phyloP scores from a whole-genome alignment of 2,113 vertebrate genomes.

The Herpailurus yagouaroundi region DNA sequence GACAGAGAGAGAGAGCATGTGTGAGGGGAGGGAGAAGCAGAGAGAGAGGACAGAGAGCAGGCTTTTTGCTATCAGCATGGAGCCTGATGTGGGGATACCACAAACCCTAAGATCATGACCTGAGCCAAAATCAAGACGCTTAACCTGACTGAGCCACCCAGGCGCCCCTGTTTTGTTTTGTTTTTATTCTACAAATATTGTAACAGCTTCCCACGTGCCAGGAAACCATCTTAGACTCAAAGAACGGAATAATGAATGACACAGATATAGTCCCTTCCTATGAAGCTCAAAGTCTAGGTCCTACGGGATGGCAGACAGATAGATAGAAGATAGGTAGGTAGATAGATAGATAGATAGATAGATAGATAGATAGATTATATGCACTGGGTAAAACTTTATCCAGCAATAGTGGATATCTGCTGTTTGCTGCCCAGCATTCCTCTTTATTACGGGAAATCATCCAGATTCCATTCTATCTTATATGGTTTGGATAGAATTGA shows the following conservation, averaged over 20 bases:
- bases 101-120: too few species aligned
- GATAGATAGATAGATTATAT: background rate
- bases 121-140: too few species aligned
- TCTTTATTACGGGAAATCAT: background rate
- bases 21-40: too few species aligned
- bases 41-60: too few species aligned
- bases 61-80: too few species aligned
- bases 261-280: background rate
- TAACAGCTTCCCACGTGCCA: background rate
- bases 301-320: background rate
- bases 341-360: background rate
- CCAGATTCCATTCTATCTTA: background rate
- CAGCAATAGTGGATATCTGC: background rate
- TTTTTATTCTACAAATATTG: background rate
- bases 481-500: background rate
- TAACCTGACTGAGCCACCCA: too few species aligned
- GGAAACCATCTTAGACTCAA: background rate
- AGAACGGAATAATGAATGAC: background rate
- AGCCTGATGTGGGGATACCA: too few species aligned
- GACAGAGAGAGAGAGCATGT: too few species aligned
- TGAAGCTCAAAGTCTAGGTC: background rate
- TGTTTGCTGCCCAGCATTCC: background rate
- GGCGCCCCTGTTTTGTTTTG: background rate
- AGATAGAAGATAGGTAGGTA: background rate
- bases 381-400: background rate